Evolutionary conservation across 2,888 invertebrate genomes (phyloP), one percentile per base, ranked within the genome.

Genomic region (Caradrina kadenii): DNA sequence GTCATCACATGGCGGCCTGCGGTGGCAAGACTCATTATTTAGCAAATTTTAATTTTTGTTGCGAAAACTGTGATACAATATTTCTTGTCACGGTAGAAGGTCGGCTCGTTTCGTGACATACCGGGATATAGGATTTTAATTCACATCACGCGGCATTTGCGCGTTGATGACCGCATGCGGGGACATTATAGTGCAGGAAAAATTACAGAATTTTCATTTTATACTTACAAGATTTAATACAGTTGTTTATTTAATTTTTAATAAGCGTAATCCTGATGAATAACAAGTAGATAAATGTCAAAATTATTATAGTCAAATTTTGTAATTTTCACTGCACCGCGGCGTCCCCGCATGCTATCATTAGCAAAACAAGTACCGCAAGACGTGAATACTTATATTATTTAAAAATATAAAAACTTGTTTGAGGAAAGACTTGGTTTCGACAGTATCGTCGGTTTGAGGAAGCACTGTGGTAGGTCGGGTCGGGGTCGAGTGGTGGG

Each of bases 191-290:
- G 22, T 49, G 45, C 58, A 72, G 8, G n/a, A 45, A 50, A 59
- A 54, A 21, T 35, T 50, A 58, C 0, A 72, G 19, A 71, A 63
- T 35, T 62, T 13, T 42, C 4, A 71, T 64, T 71, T 71, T 64
- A 58, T 74, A 45, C 45, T 45, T 17, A 74, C 39, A 76, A 59
- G 55, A 70, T 55, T 72, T 50, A 35, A 73, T 59, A 64, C 22
- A 73, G 73, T 55, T 66, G 73, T 66, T 73, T 42, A 59, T 53
- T 66, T 73, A 73, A 71, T 64, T 64, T 64, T 64, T 73, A 75
- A 50, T 75, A 75, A 68, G 75, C 75, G 60, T 71, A 54, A 58
- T 62, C 48, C 52, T 52, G 71, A 45, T 56, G 61, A 58, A 64
- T 73, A 73, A 70, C 63, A 66, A 22, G 63, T 63, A 63, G 49